phyloP scores from a whole-genome alignment of 2,888 invertebrate species.

The Synergus umbraculus region DNA sequence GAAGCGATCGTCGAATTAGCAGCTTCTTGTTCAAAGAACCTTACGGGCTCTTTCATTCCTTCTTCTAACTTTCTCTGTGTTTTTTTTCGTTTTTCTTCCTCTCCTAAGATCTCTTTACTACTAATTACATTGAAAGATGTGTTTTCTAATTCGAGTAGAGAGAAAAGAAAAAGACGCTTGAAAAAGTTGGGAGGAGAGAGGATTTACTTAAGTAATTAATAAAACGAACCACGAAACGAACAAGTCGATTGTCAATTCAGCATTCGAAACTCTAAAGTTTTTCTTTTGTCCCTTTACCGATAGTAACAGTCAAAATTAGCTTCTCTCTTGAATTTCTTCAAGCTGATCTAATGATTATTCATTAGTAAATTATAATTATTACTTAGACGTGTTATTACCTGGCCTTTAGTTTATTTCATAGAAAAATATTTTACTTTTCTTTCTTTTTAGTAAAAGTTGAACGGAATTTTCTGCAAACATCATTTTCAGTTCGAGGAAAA shows the following conservation, averaged over 20 bases:
- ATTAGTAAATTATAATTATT: constrained; percentile 28
- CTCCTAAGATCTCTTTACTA: not conserved
- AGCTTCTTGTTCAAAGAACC: constrained; percentile 61
- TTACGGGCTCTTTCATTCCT: constrained; percentile 41
- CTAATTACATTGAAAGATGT: constrained; percentile 9
- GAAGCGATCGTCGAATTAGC: constrained; percentile 66
- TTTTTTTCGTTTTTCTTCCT: constrained; percentile 43
- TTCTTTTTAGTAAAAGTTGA: too few relatives aligned
- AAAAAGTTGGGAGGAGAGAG: constrained; percentile 41
- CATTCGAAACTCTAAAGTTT: constrained; percentile 50
- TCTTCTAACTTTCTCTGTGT: not conserved
- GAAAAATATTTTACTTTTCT: too few relatives aligned
- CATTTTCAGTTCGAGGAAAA: not conserved
- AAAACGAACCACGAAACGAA: constrained; percentile 48
- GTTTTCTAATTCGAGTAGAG: constrained; percentile 43
- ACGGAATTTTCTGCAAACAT: not conserved
- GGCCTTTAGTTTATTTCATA: too few relatives aligned
- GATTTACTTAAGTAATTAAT: constrained; percentile 50
- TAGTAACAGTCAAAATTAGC: constrained; percentile 3
- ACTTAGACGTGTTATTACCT: too few relatives aligned
- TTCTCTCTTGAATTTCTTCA: constrained; percentile 16
- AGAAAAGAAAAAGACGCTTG: constrained; percentile 41
- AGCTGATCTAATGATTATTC: constrained; percentile 57
- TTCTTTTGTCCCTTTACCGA: not conserved
- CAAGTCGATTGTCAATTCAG: constrained; percentile 55